Evolutionary conservation across 2,888 invertebrate species (phyloP).

Genomic region (Hirtodrosophila trivittata): DNA sequence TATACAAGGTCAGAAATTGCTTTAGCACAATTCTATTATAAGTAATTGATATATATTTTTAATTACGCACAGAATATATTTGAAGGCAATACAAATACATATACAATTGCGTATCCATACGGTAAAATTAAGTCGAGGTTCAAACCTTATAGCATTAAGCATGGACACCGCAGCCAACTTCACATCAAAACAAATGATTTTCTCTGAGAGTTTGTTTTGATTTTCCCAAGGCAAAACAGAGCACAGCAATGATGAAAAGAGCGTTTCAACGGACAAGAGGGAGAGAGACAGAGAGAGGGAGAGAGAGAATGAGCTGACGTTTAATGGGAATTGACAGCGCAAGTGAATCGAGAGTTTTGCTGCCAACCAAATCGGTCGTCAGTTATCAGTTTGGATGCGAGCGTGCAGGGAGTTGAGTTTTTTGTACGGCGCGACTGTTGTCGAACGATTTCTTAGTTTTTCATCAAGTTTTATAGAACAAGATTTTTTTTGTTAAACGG

Average conservation of each 20-base stretch:
- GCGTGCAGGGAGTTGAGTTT: constrained; percentile 19
- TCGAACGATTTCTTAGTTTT: constrained; percentile 24
- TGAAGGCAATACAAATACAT: too few relatives aligned
- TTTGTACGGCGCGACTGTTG: constrained; percentile 22
- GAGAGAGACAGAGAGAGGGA: constrained; percentile 6
- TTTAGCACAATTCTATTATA: too few relatives aligned
- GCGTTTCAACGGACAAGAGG: not conserved
- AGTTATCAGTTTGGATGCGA: constrained; percentile 30
- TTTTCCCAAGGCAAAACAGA: constrained; percentile 31
- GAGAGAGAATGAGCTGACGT: too few relatives aligned
- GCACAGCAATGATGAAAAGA: constrained; percentile 4
- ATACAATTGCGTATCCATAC: too few relatives aligned
- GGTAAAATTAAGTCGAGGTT: constrained; percentile 23
- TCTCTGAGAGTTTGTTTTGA: constrained; percentile 31
- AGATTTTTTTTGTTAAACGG: not conserved
- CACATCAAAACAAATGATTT: constrained; percentile 39
- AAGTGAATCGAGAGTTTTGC: constrained; percentile 25
- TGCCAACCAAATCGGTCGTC: constrained; percentile 27
- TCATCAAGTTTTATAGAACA: too few relatives aligned
- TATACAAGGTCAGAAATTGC: too few relatives aligned
- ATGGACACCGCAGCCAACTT: constrained; percentile 62
- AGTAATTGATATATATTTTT: too few relatives aligned
- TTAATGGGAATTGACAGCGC: constrained; percentile 6
- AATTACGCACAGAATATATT: too few relatives aligned
- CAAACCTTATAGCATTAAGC: constrained; percentile 21